phyloP scores from a whole-genome alignment of 1,140 invertebrate species.

The Ceratitis capitata region DNA sequence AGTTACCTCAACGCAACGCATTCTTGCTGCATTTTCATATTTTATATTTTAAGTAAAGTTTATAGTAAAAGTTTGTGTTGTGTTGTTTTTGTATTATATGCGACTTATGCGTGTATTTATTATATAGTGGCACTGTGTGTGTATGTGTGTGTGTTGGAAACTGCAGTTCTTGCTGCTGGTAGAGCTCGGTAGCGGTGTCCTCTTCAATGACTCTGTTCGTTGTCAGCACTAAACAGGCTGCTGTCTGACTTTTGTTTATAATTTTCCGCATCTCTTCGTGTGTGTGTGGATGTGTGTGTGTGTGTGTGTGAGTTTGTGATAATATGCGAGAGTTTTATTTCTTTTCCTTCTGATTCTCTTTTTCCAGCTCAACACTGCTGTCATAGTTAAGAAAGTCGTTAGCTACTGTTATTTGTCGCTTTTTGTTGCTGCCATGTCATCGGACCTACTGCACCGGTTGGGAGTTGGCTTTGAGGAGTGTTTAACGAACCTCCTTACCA shows the following conservation, averaged over 20 bases:
- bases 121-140: background rate
- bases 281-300: background rate
- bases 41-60: slow-evolving; percentile 26
- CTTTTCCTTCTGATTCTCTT: background rate
- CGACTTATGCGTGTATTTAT: background rate
- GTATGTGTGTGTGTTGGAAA: background rate
- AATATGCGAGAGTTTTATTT: background rate
- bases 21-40: slow-evolving; percentile 18
- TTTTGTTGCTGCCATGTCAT: background rate
- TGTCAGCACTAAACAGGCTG: slow-evolving; percentile 11
- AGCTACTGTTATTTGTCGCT: background rate
- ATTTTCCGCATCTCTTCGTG: background rate
- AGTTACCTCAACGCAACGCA: too few species aligned
- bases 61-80: slow-evolving; percentile 16
- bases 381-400: background rate
- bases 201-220: background rate
- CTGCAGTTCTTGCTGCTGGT: background rate
- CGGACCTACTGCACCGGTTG: background rate
- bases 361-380: background rate
- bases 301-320: background rate
- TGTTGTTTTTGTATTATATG: background rate
- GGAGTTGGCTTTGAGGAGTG: too few species aligned
- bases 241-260: slow-evolving; percentile 22
- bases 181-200: background rate
- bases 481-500: too few species aligned